Base-by-base conservation (phyloP, 2,888 invertebrate species). In the Phlogophora meticulosa region DNA sequence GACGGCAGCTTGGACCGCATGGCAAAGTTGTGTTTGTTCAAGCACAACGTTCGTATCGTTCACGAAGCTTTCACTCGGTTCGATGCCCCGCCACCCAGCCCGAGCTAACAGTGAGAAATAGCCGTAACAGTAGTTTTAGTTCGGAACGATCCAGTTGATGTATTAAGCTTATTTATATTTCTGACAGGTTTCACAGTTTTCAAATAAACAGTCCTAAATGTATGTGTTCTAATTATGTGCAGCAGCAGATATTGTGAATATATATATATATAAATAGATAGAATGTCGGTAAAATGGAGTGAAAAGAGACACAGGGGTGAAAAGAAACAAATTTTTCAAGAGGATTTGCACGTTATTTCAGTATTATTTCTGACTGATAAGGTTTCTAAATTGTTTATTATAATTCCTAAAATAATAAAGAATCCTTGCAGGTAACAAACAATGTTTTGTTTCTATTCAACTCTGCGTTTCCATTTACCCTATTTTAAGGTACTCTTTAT, bases 21-120 rank as follows among this genome's bases (percentile, higher is more conserved):
- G 72, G 68, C 67, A 60, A 84, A 84, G 66, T 80, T 82, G 72
- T 85, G 76, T 84, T 85, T 83, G 82, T 74, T 77, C 66, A 80
- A 83, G 79, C 72, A 70, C 78, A 77, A 65, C 66, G 75, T 53
- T 72, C 68, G 79, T 75, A 72, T 83, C 78, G 80, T 69, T 79
- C 72, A 77, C 78, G 77, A 84, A 89, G 88, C 90, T 91, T 90
- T 91, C 90, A 87, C 88, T 86, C 82, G 78, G 90, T 89, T 87
- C 88, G 85, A 84, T 87, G 88, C 82, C 86, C 85, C 77, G 81
- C 76, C 42, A 46, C 58, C 40, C 78, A 85, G 81, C 75, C 66
- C 76, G 76, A 82, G 68, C 77, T 76, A 78, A 82, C 69, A 61
- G 72, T 75, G 82, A 85, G 82, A 83, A 83, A 82, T 86, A 82